Percentiles rank a stretch among this genome's conserved stretches.
Evolutionary conservation across 2,113 vertebrate species (phyloP).

Genomic region (Thamnophis sirtalis): DNA sequence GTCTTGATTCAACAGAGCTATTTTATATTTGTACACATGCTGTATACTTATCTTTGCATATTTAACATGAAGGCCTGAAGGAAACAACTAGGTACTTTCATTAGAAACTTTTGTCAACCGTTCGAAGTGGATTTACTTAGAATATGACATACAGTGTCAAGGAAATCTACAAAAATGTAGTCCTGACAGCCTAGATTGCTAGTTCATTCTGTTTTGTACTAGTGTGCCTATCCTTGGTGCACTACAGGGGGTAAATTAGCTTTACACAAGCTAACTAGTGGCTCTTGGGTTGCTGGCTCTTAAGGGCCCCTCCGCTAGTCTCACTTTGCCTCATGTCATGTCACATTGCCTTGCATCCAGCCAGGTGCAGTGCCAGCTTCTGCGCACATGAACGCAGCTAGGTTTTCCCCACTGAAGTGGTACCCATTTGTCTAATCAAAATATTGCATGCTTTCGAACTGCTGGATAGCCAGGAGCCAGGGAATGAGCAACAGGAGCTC

Average conservation of each 20-base stretch:
- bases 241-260: background rate
- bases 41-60: background rate
- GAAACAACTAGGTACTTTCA: background rate
- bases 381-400: background rate
- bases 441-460: background rate
- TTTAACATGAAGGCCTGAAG: background rate
- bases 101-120: background rate
- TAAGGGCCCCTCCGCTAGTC: too few relatives aligned
- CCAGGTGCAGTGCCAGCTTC: background rate
- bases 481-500: background rate
- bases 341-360: too few relatives aligned
- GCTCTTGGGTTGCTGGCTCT: background rate
- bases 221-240: background rate
- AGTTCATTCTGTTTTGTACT: background rate
- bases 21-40: background rate
- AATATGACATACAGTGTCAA: background rate
- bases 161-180: background rate
- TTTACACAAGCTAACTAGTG: background rate
- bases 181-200: background rate
- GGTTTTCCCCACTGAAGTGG: background rate
- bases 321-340: too few relatives aligned
- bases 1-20: background rate
- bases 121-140: background rate
- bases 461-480: background rate
- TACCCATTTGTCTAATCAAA: background rate